Evolutionary conservation across 2,797 vertebrate species (phyloP).

Genomic region (Nyctalus aviator): DNA sequence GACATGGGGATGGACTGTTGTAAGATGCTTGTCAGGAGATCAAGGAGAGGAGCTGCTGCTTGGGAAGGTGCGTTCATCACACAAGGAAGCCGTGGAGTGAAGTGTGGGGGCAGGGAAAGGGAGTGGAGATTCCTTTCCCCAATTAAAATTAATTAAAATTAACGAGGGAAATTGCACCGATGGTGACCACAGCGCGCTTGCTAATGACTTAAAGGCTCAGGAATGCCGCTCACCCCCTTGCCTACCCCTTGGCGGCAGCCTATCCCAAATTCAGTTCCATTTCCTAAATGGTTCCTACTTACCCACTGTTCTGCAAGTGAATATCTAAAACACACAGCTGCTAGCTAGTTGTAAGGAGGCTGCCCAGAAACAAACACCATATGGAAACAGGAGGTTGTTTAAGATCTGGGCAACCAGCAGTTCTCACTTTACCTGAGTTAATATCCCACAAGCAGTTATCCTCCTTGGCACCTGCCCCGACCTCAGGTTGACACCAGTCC

Average conservation of each 20-base stretch:
- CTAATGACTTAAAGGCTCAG: conserved; percentile 61
- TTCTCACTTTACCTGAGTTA: conserved; percentile 56
- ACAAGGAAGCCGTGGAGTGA: not conserved
- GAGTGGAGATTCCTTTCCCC: conserved; percentile 67
- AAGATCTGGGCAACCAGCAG: conserved; percentile 13
- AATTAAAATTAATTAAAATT: conserved; percentile 75
- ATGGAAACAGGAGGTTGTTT: conserved; percentile 4
- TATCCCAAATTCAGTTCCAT: not conserved
- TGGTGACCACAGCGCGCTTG: not conserved
- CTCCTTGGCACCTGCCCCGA: not conserved
- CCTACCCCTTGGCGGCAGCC: too few relatives aligned
- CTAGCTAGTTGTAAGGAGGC: conserved; percentile 3
- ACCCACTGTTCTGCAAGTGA: not conserved
- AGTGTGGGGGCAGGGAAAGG: conserved; percentile 72
- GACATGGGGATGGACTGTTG: conserved; percentile 28
- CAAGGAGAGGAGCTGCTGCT: conserved; percentile 56
- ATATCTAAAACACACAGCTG: conserved; percentile 5
- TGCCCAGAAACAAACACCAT: conserved; percentile 2
- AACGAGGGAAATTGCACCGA: conserved; percentile 58
- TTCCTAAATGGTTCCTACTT: conserved; percentile 43
- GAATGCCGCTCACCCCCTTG: not conserved
- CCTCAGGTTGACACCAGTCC: not conserved
- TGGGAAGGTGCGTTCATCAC: conserved; percentile 58
- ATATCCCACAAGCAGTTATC: conserved; percentile 43
- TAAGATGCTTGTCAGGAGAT: conserved; percentile 39